Evolutionary conservation across 1,140 invertebrate species (phyloP), one percentile per base, ranked within the genome.

Genomic region (Melanaphis sacchari): DNA sequence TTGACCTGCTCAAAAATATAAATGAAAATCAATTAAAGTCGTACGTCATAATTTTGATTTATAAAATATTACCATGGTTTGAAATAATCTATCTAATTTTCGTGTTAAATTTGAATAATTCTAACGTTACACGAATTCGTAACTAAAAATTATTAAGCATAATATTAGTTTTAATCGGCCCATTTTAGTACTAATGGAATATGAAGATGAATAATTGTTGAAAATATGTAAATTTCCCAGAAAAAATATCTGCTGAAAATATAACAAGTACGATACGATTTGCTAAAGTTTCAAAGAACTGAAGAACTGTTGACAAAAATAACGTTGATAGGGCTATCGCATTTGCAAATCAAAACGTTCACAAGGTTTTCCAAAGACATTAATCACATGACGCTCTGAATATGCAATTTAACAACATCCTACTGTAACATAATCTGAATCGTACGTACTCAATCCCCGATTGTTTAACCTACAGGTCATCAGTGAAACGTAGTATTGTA

Each of bases 401-500:
- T 90, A 90, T 54, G 54, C 89, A 90, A 90, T 59, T 59, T 66
- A 21, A 11, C 89, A 43, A 90, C 89, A 41, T n/a, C 54, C 26
- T 15, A 26, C 54, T 18, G 38, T 59, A 31, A 22, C 46, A 49
- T 31, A 38, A n/a, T 15, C 88, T 22, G 46, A 7, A 49, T 54
- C 38, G 21, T 54, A n/a, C 46, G 59, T 49, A 49, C 46, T 49
- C 31, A n/a, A 76, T 76, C 59, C 59, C 59, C 59, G 31, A 76
- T n/a, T 76, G n/a, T 76, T n/a, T 76, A 76, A 76, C 59, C 59
- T 76, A 76, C 59, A n/a, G 59, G 59, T n/a, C 31, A 76, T 76
- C 59, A 76, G 31, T 5, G 59, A 76, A 76, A 76, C 59, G n/a
- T n/a, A 76, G 59, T n/a, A 76, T 18, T 15, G 18, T n/a, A n/a